phyloP scores from a whole-genome alignment of 2,797 vertebrate genomes.

The Cynopterus sphinx region DNA sequence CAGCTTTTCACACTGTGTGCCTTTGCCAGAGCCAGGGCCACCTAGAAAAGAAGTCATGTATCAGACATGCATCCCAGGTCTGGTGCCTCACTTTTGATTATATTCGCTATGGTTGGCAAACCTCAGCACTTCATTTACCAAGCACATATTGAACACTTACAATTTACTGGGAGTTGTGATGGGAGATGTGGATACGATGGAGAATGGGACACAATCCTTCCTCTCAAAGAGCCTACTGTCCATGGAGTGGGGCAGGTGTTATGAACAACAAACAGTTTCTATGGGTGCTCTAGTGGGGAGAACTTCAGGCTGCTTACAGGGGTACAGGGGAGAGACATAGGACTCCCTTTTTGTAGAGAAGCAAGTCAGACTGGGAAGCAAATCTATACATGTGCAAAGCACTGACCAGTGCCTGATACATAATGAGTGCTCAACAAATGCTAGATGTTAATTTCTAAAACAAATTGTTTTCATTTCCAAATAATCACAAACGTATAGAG shows the following conservation, averaged over 20 bases:
- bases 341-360: no score
- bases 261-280: no score
- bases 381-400: background rate
- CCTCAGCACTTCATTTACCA: background rate
- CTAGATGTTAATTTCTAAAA: background rate
- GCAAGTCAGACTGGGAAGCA: background rate
- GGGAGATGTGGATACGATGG: background rate
- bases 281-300: background rate
- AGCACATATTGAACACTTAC: fast-evolving
- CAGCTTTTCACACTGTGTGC: slow-evolving; percentile 91
- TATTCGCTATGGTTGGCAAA: background rate
- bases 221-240: background rate
- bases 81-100: background rate
- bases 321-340: fast-evolving
- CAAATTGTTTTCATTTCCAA: background rate
- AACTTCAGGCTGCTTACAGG: no score
- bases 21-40: slow-evolving; percentile 94
- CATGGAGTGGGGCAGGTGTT: fast-evolving
- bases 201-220: background rate
- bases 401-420: background rate
- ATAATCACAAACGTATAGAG: background rate
- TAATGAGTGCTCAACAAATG: background rate
- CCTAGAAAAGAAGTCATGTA: slow-evolving; percentile 81
- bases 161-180: background rate
- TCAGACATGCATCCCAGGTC: background rate